Evolutionary conservation across 2,797 vertebrate genomes (phyloP).

Genomic region (Brotogeris chrysoptera): DNA sequence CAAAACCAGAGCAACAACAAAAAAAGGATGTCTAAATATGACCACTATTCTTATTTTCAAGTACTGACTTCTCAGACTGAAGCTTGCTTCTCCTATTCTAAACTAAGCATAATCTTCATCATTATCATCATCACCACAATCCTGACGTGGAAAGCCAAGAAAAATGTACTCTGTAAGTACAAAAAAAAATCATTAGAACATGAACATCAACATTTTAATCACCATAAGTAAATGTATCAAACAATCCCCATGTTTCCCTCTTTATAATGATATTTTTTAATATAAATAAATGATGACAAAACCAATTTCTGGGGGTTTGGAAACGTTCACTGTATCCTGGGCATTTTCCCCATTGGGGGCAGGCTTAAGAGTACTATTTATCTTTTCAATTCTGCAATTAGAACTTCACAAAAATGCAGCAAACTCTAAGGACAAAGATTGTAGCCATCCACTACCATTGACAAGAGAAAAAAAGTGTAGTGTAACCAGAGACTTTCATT

Average conservation of each 20-base stretch:
- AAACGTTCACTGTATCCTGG: background rate
- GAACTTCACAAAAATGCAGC: background rate
- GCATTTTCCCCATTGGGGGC: background rate
- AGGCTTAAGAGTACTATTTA: background rate
- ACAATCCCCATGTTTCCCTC: background rate
- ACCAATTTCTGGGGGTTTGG: background rate
- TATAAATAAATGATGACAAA: background rate
- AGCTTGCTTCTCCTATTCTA: background rate
- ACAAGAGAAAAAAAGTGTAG: background rate
- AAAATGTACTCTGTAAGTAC: background rate
- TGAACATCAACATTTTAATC: background rate
- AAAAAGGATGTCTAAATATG: background rate
- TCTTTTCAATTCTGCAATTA: background rate
- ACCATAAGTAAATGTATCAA: background rate
- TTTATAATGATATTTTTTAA: background rate
- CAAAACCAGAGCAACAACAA: background rate
- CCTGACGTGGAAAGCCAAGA: background rate
- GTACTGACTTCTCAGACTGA: background rate
- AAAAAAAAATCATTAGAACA: background rate
- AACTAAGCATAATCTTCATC: background rate
- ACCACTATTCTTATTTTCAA: background rate
- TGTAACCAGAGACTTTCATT: slow-evolving; percentile 37
- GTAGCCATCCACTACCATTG: slow-evolving; percentile 2
- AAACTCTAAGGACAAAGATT: background rate
- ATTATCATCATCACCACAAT: background rate